Percentiles rank a stretch among this genome's conserved stretches.
These are phyloP conservation scores for Sternotherus odoratus DNA, from an alignment of 2,797 vertebrate genomes.

Conservation along the genomic window DNA sequence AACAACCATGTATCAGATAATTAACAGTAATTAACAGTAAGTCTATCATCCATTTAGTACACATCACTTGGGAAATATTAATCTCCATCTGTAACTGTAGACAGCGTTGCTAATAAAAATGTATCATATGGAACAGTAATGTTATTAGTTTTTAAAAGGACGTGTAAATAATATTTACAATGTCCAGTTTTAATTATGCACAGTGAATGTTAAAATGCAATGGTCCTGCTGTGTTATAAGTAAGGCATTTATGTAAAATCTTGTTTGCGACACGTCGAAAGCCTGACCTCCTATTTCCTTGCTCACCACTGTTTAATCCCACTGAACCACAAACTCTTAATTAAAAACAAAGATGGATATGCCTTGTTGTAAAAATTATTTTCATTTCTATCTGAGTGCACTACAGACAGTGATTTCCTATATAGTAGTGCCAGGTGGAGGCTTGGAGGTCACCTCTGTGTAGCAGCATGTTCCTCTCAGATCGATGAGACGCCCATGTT, in stretches of 20 bases:
- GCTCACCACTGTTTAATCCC: background rate
- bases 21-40: background rate
- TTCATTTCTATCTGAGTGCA: conserved; percentile 49
- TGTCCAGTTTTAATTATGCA: background rate
- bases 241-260: background rate
- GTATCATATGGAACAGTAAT: background rate
- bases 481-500: conserved; percentile 57
- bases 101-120: conserved; percentile 11
- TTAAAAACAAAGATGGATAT: conserved; percentile 33
- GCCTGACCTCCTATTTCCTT: conserved; percentile 24
- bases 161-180: background rate
- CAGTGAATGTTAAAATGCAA: background rate
- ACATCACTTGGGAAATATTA: background rate
- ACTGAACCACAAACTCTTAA: conserved; percentile 8
- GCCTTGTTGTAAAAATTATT: conserved; percentile 33
- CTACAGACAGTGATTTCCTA: conserved; percentile 36
- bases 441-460: conserved; percentile 44
- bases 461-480: conserved; percentile 47
- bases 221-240: background rate
- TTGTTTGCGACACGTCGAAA: background rate
- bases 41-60: background rate
- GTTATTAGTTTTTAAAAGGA: background rate
- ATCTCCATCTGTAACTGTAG: background rate
- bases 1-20: too few relatives aligned
- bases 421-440: conserved; percentile 42